These are phyloP conservation scores for Archegozetes longisetosus DNA, from an alignment of 1,140 invertebrate genomes.

Conservation along the genomic window DNA sequence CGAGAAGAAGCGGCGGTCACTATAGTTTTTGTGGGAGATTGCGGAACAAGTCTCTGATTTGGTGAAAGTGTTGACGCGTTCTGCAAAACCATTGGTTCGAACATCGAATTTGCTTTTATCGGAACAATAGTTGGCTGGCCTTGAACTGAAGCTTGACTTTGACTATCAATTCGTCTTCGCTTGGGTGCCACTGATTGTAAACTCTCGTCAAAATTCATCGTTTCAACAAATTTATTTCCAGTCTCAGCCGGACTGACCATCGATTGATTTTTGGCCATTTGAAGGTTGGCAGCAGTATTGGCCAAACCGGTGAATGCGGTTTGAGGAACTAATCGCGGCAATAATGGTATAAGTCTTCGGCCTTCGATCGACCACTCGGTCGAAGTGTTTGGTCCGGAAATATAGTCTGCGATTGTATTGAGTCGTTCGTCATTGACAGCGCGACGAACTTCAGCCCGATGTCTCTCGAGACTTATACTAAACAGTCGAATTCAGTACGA, in stretches of 20 bases:
- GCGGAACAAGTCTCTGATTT: not conserved
- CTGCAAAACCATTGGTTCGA: not conserved
- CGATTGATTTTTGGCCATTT: conserved; percentile 31
- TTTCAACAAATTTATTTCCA: not conserved
- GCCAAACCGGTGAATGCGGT: conserved; percentile 66
- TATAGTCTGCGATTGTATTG: conserved; percentile 65
- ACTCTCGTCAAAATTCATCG: not conserved
- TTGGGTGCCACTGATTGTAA: not conserved
- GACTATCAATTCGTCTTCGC: not conserved
- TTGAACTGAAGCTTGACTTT: too few species aligned
- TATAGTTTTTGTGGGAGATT: not conserved
- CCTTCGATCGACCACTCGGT: conserved; percentile 75
- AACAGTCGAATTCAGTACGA: conserved; percentile 14
- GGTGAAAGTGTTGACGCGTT: not conserved
- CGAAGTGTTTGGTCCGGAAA: conserved; percentile 57
- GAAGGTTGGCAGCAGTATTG: conserved; percentile 43
- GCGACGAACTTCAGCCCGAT: conserved; percentile 70
- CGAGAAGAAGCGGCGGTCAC: too few species aligned
- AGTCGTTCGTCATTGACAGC: conserved; percentile 79
- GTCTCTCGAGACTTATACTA: conserved; percentile 71
- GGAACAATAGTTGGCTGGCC: not conserved
- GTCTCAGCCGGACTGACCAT: not conserved
- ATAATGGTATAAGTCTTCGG: conserved; percentile 54
- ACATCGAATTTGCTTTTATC: not conserved
- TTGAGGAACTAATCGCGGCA: conserved; percentile 60